A percentile compares a stretch with the other conserved stretches of the same genome.
Evolutionary conservation across 2,113 vertebrate genomes (phyloP).

Genomic region (Entosphenus tridentatus): DNA sequence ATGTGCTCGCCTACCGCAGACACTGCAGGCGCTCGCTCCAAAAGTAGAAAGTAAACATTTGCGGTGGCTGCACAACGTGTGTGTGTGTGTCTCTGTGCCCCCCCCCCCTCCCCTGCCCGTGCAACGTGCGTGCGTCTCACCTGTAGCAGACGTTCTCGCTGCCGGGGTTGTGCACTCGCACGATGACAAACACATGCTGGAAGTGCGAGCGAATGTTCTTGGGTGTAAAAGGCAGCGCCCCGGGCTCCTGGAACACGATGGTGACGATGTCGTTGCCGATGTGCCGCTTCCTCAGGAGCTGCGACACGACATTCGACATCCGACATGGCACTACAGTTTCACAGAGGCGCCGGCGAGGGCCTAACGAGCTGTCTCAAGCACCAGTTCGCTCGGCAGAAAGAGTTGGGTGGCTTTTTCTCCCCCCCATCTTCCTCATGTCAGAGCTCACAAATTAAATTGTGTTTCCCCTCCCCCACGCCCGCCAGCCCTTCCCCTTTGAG

Average conservation of each 20-base stretch:
- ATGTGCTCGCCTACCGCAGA: no score
- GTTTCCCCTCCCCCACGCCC: no score
- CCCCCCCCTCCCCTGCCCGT: conserved; percentile 10
- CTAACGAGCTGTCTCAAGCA: no score
- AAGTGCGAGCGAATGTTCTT: conserved; percentile 82
- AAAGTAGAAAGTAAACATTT: neutral
- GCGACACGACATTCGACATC: conserved; percentile 5
- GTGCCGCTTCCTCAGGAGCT: conserved; percentile 75
- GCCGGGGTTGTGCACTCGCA: conserved; percentile 55
- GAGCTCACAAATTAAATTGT: no score
- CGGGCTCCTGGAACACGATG: conserved; percentile 87
- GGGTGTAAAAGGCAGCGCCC: conserved; percentile 68
- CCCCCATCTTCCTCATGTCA: no score
- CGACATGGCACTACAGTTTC: no score
- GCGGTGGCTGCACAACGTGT: neutral
- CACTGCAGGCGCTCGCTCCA: no score
- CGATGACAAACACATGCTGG: conserved; percentile 76
- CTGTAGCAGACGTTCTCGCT: conserved; percentile 78
- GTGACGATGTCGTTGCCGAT: conserved; percentile 93
- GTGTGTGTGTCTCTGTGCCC: neutral
- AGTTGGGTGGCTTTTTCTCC: no score
- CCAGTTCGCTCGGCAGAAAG: no score
- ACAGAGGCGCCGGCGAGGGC: no score
- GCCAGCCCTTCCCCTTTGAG: no score
- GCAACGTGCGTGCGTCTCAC: conserved; percentile 14